Evolutionary conservation across 2,888 invertebrate genomes (phyloP), one percentile per base, ranked within the genome.

Genomic region (Cephus runcator): DNA sequence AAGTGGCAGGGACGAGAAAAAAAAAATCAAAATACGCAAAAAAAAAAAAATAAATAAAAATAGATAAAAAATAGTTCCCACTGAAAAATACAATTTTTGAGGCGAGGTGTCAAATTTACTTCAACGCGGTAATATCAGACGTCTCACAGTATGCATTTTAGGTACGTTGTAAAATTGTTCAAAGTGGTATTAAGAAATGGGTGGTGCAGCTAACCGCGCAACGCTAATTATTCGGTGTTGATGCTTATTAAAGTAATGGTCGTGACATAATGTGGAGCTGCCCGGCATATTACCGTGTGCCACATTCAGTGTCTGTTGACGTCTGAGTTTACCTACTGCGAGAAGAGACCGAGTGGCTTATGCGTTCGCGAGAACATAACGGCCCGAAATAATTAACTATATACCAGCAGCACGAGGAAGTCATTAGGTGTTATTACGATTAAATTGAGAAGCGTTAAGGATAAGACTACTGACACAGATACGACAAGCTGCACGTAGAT

Each of bases 381-480:
- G 88, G 88, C 81, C 80, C 76, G 79, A 80, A 84, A 85, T 86
- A 87, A 88, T 87, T 85, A 87, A 84, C 84, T 82, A 23, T 80
- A 23, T 79, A 79, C 76, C 56, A 74, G 76, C 35, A 74, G 76
- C 75, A 79, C 73, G 79, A 75, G 73, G 71, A 76, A 75, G 86
- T 85, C 85, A 87, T 87, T 86, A 88, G 84, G 81, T 86, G 85
- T 83, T 84, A 81, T 82, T 79, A 79, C 81, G 78, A 81, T 80
- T 87, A 87, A 56, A 87, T 85, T 76, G 76, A n/a, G 40, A 56
- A 68, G 33, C 73, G n/a, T 69, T 73, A 69, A 73, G 73, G 35
- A 40, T 15, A 23, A 12, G 40, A 73, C 78, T 73, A 76, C 78
- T 78, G 75, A 75, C 75, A 75, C 73, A 78, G 56, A 78, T 76